Base-by-base conservation (phyloP, 2,888 invertebrate genomes). In the Lymantria dispar region DNA sequence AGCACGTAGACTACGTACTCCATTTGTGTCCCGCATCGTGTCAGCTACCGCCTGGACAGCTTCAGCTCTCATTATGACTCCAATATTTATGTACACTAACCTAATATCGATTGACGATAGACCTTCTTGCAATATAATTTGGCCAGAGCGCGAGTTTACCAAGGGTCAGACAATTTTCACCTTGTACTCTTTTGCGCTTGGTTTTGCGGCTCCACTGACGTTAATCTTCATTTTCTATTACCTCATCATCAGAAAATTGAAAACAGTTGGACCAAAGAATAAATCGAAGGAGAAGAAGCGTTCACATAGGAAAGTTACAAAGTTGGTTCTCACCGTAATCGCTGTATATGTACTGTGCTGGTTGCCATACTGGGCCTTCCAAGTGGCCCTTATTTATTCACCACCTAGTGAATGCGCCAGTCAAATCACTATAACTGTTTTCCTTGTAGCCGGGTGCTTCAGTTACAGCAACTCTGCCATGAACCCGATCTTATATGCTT, bases 311-410 rank as follows among this genome's bases (percentile, higher is more conserved):
- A 98, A 97, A 80, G 98, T 98, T 7, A 98, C 98, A n/a, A 96
- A 96, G 72, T 85, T 98, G 66, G 98, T 98, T 22, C 86, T 98
- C 58, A 98, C 97, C 8, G 98, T 98, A 39, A 97, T 98, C 65
- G 95, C 97, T 0, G 97, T 97, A 31, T 98, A 98, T 85, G 95
- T 98, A 3, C 88, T 97, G 56, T 98, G 98, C 87, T 98, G 98
- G 98, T 87, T 97, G 64, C 98, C 98, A 5, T 98, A 98, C 84
- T 98, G 98, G 98, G 94, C 97, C 47, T 95, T 95, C 50, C 98
- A 98, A 80, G 94, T 98, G 66, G 95, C 96, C 0, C 86, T 97
- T 50, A 96, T 96, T 56, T 95, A 94, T 75, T 94, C 95, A 11
- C 93, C 94, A 1, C 94, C 95, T 0, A 93, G 93, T 39, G 93